Conservation (phyloP, 2,888 invertebrate species). For the Crocallis elinguaria region DNA sequence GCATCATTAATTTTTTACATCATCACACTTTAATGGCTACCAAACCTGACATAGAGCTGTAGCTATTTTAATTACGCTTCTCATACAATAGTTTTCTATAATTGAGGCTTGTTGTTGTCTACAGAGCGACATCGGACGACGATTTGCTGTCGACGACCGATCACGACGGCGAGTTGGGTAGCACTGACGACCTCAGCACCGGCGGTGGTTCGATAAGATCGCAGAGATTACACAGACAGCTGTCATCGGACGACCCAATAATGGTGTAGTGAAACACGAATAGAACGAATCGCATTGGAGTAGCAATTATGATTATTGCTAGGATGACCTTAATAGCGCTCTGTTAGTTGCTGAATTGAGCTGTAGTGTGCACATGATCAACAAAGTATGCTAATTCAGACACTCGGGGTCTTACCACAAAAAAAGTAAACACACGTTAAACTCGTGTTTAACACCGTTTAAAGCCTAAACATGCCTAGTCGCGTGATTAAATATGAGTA, state of each 20-base stretch:
- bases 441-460: too few species aligned
- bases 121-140: conserved; percentile 93
- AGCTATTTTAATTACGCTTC: neutral
- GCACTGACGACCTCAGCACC: conserved; percentile 85
- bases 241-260: conserved; percentile 82
- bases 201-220: conserved; percentile 66
- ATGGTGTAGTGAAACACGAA: conserved; percentile 63
- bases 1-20: too few species aligned
- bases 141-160: conserved; percentile 92
- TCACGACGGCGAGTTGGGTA: conserved; percentile 89
- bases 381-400: conserved; percentile 14
- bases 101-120: conserved; percentile 5
- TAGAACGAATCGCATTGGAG: neutral
- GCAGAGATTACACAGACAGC: conserved; percentile 76
- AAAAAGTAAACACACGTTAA: too few species aligned
- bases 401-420: too few species aligned
- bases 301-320: neutral
- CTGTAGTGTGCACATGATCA: neutral
- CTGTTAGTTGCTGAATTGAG: neutral
- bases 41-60: conserved; percentile 15
- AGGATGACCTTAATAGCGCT: neutral
- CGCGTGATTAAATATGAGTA: too few species aligned
- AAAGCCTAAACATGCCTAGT: too few species aligned
- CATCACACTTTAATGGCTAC: conserved; percentile 1
- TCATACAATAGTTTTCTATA: neutral